Evolutionary conservation across 2,113 vertebrate genomes (phyloP).

Genomic region (Craseonycteris thonglongyai): DNA sequence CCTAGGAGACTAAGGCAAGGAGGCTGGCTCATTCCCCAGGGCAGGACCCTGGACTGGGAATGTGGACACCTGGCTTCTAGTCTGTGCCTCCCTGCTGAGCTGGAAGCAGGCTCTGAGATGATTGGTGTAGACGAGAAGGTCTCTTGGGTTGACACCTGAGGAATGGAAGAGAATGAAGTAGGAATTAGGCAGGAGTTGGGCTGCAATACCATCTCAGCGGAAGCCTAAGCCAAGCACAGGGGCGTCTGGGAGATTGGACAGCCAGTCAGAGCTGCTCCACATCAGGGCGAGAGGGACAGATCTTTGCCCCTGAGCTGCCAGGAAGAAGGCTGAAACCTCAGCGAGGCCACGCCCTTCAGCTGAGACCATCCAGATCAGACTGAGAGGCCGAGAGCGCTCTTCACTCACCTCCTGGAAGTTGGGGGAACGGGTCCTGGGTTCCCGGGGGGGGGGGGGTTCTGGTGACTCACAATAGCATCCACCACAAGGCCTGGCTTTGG

Average conservation of each 20-base stretch:
- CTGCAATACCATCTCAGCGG: neutral
- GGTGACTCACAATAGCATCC: neutral
- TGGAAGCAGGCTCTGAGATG: neutral
- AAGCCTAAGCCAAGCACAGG: neutral
- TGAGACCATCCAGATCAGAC: neutral
- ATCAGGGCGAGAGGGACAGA: accelerated
- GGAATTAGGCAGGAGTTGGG: neutral
- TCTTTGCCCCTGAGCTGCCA: neutral
- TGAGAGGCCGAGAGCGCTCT: neutral
- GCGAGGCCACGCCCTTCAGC: accelerated
- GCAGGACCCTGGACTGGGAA: too few relatives aligned
- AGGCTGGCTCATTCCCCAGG: neutral
- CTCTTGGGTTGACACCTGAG: accelerated
- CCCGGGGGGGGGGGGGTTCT: neutral
- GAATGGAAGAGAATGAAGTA: neutral
- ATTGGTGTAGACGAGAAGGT: neutral
- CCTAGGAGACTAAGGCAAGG: too few relatives aligned
- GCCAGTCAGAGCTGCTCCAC: neutral
- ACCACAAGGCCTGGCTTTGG: neutral
- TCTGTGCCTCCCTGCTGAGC: neutral
- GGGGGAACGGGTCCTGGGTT: neutral
- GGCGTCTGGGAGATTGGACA: neutral
- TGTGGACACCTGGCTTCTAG: neutral
- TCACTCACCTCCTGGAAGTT: neutral
- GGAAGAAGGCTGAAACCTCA: neutral